Evolutionary conservation across 2,888 invertebrate species (phyloP).

Genomic region (Apantesis nais): DNA sequence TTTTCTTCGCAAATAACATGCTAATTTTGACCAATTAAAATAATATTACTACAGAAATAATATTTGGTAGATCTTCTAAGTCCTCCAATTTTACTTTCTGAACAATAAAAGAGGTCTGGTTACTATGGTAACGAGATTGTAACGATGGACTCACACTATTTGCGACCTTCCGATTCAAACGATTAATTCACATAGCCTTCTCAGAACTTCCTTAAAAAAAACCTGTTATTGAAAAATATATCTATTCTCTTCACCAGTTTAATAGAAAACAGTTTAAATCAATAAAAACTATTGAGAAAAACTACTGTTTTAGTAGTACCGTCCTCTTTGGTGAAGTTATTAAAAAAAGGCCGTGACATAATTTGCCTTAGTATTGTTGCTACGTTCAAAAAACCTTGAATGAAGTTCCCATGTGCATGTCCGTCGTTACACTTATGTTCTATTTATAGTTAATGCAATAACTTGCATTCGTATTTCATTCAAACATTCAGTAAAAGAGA

Average conservation of each 20-base stretch:
- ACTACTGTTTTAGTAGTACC: not conserved
- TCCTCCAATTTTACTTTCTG: not conserved
- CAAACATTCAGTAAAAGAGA: not conserved
- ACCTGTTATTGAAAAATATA: not conserved
- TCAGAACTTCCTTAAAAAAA: not conserved
- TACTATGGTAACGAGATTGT: not conserved
- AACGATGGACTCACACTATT: not conserved
- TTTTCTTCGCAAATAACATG: too few species aligned
- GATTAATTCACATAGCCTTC: not conserved
- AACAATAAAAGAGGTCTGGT: not conserved
- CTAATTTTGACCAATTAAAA: not conserved
- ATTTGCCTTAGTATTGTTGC: not conserved
- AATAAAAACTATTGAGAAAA: too few species aligned
- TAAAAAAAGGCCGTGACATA: not conserved
- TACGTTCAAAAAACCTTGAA: not conserved
- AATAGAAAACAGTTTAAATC: not conserved
- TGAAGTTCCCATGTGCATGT: not conserved
- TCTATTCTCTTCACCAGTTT: not conserved
- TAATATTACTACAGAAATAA: not conserved
- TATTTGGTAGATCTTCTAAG: too few species aligned
- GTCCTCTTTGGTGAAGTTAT: not conserved
- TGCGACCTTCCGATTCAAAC: not conserved
- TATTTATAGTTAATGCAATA: not conserved
- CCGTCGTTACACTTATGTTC: not conserved
- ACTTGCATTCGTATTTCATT: not conserved